These are phyloP conservation scores for Xylocampa areola DNA, from an alignment of 2,888 invertebrate species.

Conservation along the genomic window DNA sequence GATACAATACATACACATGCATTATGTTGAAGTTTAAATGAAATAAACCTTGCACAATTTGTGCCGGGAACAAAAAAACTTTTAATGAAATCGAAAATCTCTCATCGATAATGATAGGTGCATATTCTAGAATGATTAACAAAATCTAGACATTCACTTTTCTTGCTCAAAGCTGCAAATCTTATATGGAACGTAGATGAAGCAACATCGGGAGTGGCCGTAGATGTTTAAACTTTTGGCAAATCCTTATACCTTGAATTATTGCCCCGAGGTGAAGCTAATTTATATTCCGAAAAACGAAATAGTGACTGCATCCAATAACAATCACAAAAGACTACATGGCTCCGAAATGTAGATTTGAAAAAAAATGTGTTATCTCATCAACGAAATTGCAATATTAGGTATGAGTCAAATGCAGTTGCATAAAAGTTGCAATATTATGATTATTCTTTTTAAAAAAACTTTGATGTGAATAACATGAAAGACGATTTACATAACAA, in stretches of 20 bases:
- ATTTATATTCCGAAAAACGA: slow-evolving; percentile 15
- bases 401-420: slow-evolving; percentile 26
- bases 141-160: slow-evolving; percentile 6
- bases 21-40: too few relatives aligned
- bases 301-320: neutral
- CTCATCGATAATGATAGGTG: too few relatives aligned
- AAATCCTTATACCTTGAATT: slow-evolving; percentile 16
- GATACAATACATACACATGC: too few relatives aligned
- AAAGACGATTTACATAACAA: slow-evolving; percentile 4
- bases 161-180: slow-evolving; percentile 21
- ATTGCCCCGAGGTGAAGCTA: slow-evolving; percentile 5
- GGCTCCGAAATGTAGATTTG: too few relatives aligned
- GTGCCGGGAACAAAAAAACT: too few relatives aligned
- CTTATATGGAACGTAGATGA: slow-evolving; percentile 2
- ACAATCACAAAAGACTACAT: slow-evolving; percentile 6
- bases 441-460: slow-evolving; percentile 1
- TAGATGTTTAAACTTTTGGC: slow-evolving; percentile 1
- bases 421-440: slow-evolving; percentile 23
- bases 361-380: neutral
- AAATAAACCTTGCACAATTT: too few relatives aligned
- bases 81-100: too few relatives aligned
- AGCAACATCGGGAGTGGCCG: slow-evolving; percentile 6
- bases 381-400: slow-evolving; percentile 13
- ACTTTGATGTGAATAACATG: slow-evolving; percentile 36
- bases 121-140: neutral